These are phyloP conservation scores for Helicorthomorpha holstii DNA, from an alignment of 1,140 invertebrate species.

Conservation along the genomic window DNA sequence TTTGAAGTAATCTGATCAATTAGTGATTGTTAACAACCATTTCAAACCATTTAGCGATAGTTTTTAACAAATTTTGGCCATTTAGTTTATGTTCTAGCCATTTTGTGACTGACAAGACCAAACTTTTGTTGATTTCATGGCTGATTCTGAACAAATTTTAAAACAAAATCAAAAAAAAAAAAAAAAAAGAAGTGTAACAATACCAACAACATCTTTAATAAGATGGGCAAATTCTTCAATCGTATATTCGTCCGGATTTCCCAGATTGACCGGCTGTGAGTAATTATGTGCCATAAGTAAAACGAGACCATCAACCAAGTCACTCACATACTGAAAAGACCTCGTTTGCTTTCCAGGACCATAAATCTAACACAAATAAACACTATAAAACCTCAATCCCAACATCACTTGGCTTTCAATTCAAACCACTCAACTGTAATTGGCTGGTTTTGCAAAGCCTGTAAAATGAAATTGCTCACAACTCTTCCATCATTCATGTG, in stretches of 20 bases:
- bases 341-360: constrained; percentile 90
- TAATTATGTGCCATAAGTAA: constrained; percentile 89
- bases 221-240: constrained; percentile 90
- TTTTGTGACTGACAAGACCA: too few species aligned
- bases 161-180: too few species aligned
- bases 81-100: too few species aligned
- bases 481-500: constrained; percentile 97
- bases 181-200: too few species aligned
- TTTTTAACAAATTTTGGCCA: too few species aligned
- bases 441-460: constrained; percentile 82
- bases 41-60: too few species aligned
- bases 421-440: constrained; percentile 57
- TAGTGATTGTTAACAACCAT: too few species aligned
- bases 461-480: constrained; percentile 96
- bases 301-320: constrained; percentile 89
- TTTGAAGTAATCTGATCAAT: too few species aligned
- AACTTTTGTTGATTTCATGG: too few species aligned
- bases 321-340: constrained; percentile 96
- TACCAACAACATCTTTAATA: constrained; percentile 52
- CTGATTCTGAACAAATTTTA: too few species aligned
- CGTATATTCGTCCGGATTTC: constrained; percentile 94
- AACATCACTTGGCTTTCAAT: constrained; percentile 24
- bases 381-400: not conserved
- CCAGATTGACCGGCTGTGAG: constrained; percentile 83
- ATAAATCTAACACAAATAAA: constrained; percentile 46